Base-by-base conservation (phyloP, 1,140 invertebrate genomes). In the Charaxes varanes region DNA sequence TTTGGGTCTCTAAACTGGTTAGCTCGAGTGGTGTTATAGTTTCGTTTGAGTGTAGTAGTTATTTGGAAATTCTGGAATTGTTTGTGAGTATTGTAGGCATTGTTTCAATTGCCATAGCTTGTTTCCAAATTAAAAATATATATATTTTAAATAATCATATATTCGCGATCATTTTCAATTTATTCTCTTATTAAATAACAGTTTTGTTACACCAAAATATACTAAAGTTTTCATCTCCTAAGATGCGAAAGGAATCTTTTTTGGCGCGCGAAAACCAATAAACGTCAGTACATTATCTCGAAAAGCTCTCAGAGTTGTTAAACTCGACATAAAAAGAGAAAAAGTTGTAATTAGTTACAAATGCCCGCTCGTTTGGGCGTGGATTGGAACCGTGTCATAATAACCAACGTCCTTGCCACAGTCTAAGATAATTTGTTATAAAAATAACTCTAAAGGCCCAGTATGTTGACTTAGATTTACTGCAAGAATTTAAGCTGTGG, bases 271-370 rank as follows among this genome's bases (percentile, higher is more conserved):
- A 10, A 36, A 41, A 41, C 36, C 44, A 41, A 47, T 47, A 44
- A 50, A 51, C 38, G 36, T 43, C 40, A 30, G 40, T 44, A 44
- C 41, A 51, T 51, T 51, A 51, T 40, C 41, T 43, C 19, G 33
- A 23, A 51, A 41, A 30, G 41, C 41, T 32, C 37, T 51, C 35
- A 51, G 32, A 23, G 32, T 31, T 40, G 31, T 51, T 35, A 38
- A 51, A 44, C 26, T 35, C 24, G 16, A 51, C 32, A 37, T 43
- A 44, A 38, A 50, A 30, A 44, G 36, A 24, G 41, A 51, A 43
- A 35, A 44, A 44, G 26, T 44, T 41, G 41, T 51, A 40, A 36
- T 51, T 44, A 44, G 30, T 23, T 36, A 33, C 26, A 26, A 43
- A 51, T 41, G 26, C 28, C 8, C 38, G 33, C 26, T 41, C 45